Percentiles rank a stretch among this genome's conserved stretches.
These are phyloP conservation scores for Agrypnus murinus DNA, from an alignment of 2,888 invertebrate genomes.

Conservation along the genomic window DNA sequence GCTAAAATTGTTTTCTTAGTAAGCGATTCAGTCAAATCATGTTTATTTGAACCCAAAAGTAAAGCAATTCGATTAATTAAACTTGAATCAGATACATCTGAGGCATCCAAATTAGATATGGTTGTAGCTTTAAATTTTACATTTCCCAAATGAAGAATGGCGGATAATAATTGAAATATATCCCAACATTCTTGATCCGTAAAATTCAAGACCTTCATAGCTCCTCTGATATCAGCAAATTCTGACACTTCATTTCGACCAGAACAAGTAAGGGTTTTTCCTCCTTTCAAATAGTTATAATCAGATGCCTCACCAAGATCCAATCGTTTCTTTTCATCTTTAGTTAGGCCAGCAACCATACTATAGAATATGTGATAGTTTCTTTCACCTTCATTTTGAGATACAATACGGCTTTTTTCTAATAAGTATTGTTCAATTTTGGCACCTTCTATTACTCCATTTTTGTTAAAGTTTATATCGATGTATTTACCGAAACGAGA, in stretches of 20 bases:
- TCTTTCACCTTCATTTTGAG: constrained; percentile 90
- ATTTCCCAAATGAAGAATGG: constrained; percentile 94
- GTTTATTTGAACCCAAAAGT: constrained; percentile 82
- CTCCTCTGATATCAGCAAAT: constrained; percentile 90
- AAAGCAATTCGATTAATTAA: constrained; percentile 82
- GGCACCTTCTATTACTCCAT: constrained; percentile 93
- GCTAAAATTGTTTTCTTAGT: constrained; percentile 90
- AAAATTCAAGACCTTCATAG: constrained; percentile 95
- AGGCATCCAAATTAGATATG: constrained; percentile 89
- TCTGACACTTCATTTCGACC: constrained; percentile 90
- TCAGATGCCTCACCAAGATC: constrained; percentile 83
- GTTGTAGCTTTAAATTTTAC: constrained; percentile 84
- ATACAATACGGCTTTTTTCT: constrained; percentile 94
- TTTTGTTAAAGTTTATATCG: constrained; percentile 84
- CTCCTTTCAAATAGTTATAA: constrained; percentile 89
- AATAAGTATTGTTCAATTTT: constrained; percentile 95
- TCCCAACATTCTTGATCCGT: constrained; percentile 88
- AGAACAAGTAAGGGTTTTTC: constrained; percentile 84
- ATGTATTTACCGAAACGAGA: constrained; percentile 97
- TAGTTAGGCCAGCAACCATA: constrained; percentile 86
- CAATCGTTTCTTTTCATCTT: constrained; percentile 85
- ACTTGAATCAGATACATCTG: constrained; percentile 84
- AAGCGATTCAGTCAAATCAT: constrained; percentile 84
- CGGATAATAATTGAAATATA: constrained; percentile 88
- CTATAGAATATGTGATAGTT: constrained; percentile 98